Conservation (phyloP, 2,113 vertebrate genomes). For the Centropus unirufus region DNA sequence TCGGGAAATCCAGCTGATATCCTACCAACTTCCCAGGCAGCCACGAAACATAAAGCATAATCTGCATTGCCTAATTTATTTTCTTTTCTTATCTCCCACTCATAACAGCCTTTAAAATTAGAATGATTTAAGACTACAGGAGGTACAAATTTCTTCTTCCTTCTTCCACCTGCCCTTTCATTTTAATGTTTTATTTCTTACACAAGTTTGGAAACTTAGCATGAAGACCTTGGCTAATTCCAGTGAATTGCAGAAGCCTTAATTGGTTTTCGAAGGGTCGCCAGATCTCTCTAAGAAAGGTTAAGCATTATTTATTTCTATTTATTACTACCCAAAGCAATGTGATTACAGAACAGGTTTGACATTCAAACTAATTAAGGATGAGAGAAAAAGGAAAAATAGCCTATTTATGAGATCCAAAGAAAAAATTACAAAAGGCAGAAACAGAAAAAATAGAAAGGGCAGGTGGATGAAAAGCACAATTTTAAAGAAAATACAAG, state of each 20-base stretch:
- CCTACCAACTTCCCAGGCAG: not conserved
- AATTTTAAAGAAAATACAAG: not conserved
- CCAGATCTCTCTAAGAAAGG: not conserved
- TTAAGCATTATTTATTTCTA: conserved; percentile 47
- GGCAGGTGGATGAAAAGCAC: not conserved
- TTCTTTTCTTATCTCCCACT: not conserved
- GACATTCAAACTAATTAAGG: conserved; percentile 27
- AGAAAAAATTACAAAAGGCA: not conserved
- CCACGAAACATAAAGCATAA: not conserved
- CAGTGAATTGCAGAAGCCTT: not conserved
- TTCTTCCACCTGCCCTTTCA: not conserved
- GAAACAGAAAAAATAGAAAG: not conserved
- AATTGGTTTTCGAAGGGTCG: conserved; percentile 11
- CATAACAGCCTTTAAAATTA: not conserved
- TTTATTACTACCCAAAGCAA: not conserved
- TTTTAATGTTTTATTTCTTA: not conserved
- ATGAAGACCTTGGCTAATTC: not conserved
- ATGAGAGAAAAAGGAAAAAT: not conserved
- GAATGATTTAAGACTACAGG: not conserved
- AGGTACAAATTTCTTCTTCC: not conserved
- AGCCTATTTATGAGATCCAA: not conserved
- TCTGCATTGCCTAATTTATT: not conserved
- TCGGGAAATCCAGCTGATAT: not conserved
- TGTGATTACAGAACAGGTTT: conserved; percentile 17
- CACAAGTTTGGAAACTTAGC: not conserved